Base-by-base conservation (phyloP, 2,113 vertebrate genomes). In the Xenopus borealis region DNA sequence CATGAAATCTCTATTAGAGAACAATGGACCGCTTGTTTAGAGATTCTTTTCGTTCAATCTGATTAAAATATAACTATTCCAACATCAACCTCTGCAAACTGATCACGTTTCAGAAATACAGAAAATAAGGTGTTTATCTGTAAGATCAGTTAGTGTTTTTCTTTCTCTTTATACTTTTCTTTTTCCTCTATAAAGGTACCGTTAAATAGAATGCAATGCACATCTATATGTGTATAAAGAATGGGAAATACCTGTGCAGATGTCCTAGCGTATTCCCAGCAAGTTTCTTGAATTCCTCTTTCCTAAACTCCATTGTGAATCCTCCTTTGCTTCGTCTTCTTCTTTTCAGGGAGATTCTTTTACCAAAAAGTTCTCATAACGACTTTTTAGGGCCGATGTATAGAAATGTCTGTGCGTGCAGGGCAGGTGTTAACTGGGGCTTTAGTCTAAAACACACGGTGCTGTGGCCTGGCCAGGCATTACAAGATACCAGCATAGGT, bases 201-300 rank as follows among this genome's bases (percentile, higher is more conserved):
- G n/a, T n/a, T 1, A 27, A 27, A 27, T 27, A 27, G 23, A 27
- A 27, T 40, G 5, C 23, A 27, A 27, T 40, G 33, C 1, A 40
- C 16, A n/a, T 4, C 8, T 61, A 61, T 23, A 61, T 9, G 12
- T 20, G 4, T 13, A 20, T 7, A n/a, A 40, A 20, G 18, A 55
- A 16, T n/a, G 17, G 17, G 6, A 78, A 79, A 83, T 82, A 88
- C 86, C 86, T 86, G 81, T 88, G 86, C 69, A 88, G 78, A 20
- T 66, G 78, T 63, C 86, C 86, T 52, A 88, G 80, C 73, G 85
- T 80, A 58, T 84, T 82, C 67, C 86, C 86, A 13, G 86, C 85
- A 11, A 87, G 79, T 83, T 85, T 88, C 80, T 82, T 85, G 78
- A 88, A 85, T 81, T 88, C 84, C 64, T 88, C 86, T 74, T 83